Conservation (phyloP, 1,140 invertebrate genomes). For the Sinonovacula constricta region DNA sequence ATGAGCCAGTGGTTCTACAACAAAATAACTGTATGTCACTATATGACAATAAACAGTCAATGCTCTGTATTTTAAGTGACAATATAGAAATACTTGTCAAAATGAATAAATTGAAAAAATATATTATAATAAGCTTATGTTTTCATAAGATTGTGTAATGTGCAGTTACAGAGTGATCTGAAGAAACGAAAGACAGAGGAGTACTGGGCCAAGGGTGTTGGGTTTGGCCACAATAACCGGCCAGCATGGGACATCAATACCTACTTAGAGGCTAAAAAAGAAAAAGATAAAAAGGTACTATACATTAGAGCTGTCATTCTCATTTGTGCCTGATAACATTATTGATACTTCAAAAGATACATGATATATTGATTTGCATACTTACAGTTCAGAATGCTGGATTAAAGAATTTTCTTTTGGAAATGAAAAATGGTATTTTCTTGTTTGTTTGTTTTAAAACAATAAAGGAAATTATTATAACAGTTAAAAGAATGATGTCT, state of each 20-base stretch:
- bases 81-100: too few species aligned
- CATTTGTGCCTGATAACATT: neutral
- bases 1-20: too few species aligned
- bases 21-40: too few species aligned
- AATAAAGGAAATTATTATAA: neutral
- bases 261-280: conserved; percentile 14
- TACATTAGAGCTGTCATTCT: neutral
- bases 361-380: too few species aligned
- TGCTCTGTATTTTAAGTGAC: too few species aligned
- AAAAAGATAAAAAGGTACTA: conserved; percentile 19
- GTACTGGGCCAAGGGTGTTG: conserved; percentile 16
- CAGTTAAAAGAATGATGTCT: too few species aligned
- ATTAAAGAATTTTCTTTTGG: neutral
- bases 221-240: conserved; percentile 17
- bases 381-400: neutral
- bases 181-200: conserved; percentile 9
- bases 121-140: too few species aligned
- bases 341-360: too few species aligned
- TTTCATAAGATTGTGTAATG: too few species aligned
- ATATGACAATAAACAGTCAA: too few species aligned
- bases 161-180: too few species aligned
- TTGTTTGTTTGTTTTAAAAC: neutral
- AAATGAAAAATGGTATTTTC: neutral
- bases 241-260: conserved; percentile 17
- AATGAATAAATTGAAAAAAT: too few species aligned